Evolutionary conservation across 2,888 invertebrate genomes (phyloP).

Genomic region (Tetramorium bicarinatum): DNA sequence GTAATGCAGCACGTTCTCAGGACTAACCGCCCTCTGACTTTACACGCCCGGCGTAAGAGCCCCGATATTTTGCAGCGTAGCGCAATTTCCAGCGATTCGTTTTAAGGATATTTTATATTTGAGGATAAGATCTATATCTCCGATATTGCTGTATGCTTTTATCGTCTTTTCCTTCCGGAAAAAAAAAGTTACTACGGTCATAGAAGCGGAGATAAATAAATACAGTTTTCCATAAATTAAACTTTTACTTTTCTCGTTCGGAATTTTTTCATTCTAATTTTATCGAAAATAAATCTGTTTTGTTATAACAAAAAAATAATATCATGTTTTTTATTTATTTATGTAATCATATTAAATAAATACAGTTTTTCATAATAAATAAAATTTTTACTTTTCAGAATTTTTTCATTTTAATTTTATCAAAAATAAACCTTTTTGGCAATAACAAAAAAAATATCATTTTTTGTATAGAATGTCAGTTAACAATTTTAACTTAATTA

Average conservation of each 20-base stretch:
- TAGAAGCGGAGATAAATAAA: constrained; percentile 5
- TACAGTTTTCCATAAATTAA: background rate
- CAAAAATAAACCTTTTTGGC: too few relatives aligned
- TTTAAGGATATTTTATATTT: constrained; percentile 4
- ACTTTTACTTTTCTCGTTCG: background rate
- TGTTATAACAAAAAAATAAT: background rate
- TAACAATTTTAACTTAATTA: too few relatives aligned
- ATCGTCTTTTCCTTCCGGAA: background rate
- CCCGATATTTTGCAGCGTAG: constrained; percentile 6
- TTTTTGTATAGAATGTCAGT: too few relatives aligned
- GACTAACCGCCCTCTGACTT: background rate
- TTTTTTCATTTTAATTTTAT: too few relatives aligned
- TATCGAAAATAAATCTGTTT: background rate
- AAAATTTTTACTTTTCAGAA: too few relatives aligned
- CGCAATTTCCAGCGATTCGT: constrained; percentile 4
- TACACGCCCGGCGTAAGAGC: background rate
- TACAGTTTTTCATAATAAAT: too few relatives aligned
- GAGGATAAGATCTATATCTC: background rate
- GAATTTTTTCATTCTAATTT: background rate
- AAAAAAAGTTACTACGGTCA: background rate
- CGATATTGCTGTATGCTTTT: background rate
- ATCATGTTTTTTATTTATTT: too few relatives aligned
- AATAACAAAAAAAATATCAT: too few relatives aligned
- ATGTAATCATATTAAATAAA: too few relatives aligned
- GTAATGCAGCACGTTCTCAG: constrained; percentile 18